These are phyloP conservation scores for Microcebus lehilahytsara DNA, from an alignment of 2,113 vertebrate genomes.

Conservation along the genomic window DNA sequence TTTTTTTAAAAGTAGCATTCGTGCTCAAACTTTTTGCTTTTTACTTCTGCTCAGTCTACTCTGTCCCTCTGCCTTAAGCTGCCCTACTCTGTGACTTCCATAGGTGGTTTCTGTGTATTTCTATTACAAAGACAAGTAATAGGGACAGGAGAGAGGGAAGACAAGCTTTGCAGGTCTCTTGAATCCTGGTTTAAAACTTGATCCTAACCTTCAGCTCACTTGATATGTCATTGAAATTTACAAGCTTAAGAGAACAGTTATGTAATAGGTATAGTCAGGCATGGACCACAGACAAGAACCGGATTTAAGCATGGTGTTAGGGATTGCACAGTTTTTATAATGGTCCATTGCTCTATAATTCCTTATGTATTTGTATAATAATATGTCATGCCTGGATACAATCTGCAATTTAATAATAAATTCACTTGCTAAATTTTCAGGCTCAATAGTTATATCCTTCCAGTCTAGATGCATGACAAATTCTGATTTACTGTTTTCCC, in stretches of 20 bases:
- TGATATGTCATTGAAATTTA: slow-evolving; percentile 13
- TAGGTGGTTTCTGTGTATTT: background rate
- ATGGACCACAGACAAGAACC: slow-evolving; percentile 58
- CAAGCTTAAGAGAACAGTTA: slow-evolving; percentile 9
- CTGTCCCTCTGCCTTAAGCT: background rate
- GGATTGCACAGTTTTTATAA: slow-evolving; percentile 68
- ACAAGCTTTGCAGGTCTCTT: background rate
- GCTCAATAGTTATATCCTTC: slow-evolving; percentile 64
- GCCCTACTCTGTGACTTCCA: background rate
- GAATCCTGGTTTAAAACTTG: background rate
- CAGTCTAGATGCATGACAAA: slow-evolving; percentile 57
- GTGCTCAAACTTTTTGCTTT: background rate
- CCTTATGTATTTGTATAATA: slow-evolving; percentile 68
- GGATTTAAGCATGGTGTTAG: slow-evolving; percentile 72
- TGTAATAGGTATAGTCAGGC: slow-evolving; percentile 67
- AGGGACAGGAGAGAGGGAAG: background rate
- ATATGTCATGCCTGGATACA: slow-evolving; percentile 64
- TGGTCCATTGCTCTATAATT: slow-evolving; percentile 62
- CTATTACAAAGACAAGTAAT: background rate
- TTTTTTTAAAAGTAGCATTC: background rate
- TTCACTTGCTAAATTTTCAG: slow-evolving; percentile 71
- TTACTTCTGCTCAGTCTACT: background rate
- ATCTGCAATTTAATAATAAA: slow-evolving; percentile 75
- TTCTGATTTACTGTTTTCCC: slow-evolving; percentile 74
- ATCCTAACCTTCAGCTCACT: slow-evolving; percentile 60